Evolutionary conservation across 2,888 invertebrate species (phyloP), one percentile per base, ranked within the genome.

Genomic region (Mermis nigrescens): DNA sequence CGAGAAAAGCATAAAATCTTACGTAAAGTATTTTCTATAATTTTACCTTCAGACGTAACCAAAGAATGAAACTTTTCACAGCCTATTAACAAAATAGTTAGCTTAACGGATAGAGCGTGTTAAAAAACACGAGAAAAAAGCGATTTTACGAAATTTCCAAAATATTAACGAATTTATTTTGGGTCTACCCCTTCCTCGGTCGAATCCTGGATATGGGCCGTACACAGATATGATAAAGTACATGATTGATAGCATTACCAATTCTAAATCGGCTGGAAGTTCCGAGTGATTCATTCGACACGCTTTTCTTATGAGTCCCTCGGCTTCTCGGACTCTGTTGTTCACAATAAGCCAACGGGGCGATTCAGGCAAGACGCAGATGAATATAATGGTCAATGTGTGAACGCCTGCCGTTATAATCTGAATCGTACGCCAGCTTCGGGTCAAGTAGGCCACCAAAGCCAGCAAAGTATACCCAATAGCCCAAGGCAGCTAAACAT

Each of bases 401-500:
- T 71, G 71, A 7, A 69, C 59, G 3, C 64, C 65, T 3, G 72
- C 71, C 4, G 71, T 68, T 48, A 71, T 68, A 12, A 66, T 66
- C 62, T 69, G 71, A 4, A 71, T 70, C 31, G 64, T 65, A 32
- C 69, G 67, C 71, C 71, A 71, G 51, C 67, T 67, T 55, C 67
- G 67, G 31, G 67, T 65, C 31, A 69, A 57, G 61, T 71, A 72
- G 22, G 72, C 72, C 24, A 71, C 63, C 3, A 69, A 61, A 1
- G 72, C 71, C n/a, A 72, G 62, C 22, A 72, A 61, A 1, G 71
- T 68, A 61, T 71, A 71, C 22, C 71, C 71, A 24, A 71, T 63
- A 1, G 71, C 71, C 71, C 71, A 71, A 0, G 71, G 71, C 22
- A 69, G 69, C 46, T 58, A 31, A 15, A 53, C 24, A 27, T n/a